Conservation (phyloP, 2,888 invertebrate species). For the Phengaris arion region DNA sequence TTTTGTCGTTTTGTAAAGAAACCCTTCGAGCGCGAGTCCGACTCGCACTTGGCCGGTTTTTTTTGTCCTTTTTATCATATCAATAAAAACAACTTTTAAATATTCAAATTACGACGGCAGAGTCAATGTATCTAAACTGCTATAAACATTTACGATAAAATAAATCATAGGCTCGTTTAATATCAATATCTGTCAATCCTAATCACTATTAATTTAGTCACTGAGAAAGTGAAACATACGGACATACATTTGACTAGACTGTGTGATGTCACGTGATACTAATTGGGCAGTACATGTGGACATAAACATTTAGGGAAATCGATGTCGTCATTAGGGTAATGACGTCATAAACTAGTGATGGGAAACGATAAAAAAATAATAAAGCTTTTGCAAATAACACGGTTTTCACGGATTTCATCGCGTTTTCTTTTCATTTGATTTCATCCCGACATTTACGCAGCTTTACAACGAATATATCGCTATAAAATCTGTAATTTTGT, state of each 20-base stretch:
- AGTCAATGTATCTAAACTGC: neutral
- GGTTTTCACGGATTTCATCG: neutral
- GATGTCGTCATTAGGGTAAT: constrained; percentile 1
- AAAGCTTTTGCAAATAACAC: neutral
- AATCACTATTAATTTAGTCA: neutral
- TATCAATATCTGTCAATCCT: neutral
- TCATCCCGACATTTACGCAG: too few species aligned
- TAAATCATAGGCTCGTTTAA: neutral
- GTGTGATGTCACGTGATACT: neutral
- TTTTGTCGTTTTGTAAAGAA: too few species aligned
- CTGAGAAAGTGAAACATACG: constrained; percentile 2
- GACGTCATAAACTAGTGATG: constrained; percentile 2
- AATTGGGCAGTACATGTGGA: neutral
- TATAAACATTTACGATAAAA: neutral
- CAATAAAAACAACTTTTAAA: neutral
- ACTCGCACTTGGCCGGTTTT: too few species aligned
- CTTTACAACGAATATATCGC: too few species aligned
- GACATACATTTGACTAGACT: neutral
- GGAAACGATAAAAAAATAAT: neutral
- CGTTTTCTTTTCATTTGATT: too few species aligned
- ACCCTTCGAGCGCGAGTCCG: too few species aligned
- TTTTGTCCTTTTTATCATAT: neutral
- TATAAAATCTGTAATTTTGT: neutral
- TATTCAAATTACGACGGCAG: neutral
- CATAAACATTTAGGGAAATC: neutral